Base-by-base conservation (phyloP, 2,113 vertebrate species). In the Macrotus californicus region DNA sequence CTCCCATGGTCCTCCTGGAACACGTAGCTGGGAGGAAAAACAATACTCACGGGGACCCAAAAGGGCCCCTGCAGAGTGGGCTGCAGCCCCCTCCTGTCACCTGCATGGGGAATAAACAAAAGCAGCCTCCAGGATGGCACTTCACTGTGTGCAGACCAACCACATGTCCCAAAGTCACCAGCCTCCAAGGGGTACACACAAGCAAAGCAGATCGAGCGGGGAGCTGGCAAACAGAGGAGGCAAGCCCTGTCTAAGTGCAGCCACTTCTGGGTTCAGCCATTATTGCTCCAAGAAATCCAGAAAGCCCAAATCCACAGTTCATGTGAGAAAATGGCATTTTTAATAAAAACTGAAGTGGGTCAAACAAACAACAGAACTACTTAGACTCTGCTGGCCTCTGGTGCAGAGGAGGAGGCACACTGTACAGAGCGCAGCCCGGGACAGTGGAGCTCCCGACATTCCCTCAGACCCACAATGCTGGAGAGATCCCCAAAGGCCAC, bases 141-240 rank as follows among this genome's bases (percentile, higher is more conserved):
- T 46, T 9, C 26, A 34, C 41, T n/a, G 6, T 11, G 3, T 3
- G 39, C 7, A 29, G 19, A 16, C 48, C 34, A 3, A 77, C 21
- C n/a, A 2, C 31, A 19, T 12, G 34, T 46, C 43, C 46, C 9
- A 0, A 26, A 67, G 64, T 43, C 87, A 43, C 36, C 43, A 56
- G 48, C 43, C 19, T 14, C 0, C 52, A 0, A 4, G 4, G 6
- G 26, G 29, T 4, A 21, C 9, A 26, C 7, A 3, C 0, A 50
- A 54, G 13, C 22, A 59, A 31, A 39, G 69, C n/a, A 4, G 18
- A 21, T 1, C 14, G 21, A 19, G 21, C 2, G 6, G 5, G 29
- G 0, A 4, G 36, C 31, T 9, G 69, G 61, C 24, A 36, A 29
- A 13, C 2, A 2, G 19, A 80, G 76, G 54, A 12, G 76, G 14